Evolutionary conservation across 2,113 vertebrate genomes (phyloP).

Genomic region (Pituophis catenifer): DNA sequence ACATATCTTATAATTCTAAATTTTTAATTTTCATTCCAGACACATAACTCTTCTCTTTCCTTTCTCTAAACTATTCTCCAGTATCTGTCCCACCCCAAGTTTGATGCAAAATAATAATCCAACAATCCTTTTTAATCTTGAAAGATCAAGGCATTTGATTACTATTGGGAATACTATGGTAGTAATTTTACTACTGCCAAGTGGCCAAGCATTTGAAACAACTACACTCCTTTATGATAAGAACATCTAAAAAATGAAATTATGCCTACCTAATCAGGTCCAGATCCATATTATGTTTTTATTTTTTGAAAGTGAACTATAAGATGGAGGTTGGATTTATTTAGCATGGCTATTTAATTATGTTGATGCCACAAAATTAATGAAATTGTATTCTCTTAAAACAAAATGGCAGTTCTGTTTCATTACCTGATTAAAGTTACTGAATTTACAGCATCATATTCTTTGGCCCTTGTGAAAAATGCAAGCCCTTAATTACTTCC

Average conservation of each 20-base stretch:
- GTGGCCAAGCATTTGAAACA: not conserved
- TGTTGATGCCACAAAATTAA: not conserved
- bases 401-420: slow-evolving; percentile 5
- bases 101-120: no score
- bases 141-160: no score
- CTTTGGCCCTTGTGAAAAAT: slow-evolving; percentile 12
- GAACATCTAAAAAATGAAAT: not conserved
- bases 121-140: no score
- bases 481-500: slow-evolving; percentile 52
- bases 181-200: not conserved
- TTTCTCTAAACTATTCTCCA: not conserved
- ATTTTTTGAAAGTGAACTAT: not conserved
- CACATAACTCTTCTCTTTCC: not conserved
- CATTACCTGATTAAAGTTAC: slow-evolving; percentile 11
- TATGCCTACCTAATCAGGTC: not conserved
- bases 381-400: slow-evolving; percentile 19
- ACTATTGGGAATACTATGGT: no score
- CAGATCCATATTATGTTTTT: not conserved
- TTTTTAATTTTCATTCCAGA: no score
- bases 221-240: not conserved
- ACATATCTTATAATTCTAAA: no score
- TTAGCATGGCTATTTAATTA: not conserved
- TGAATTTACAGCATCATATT: not conserved
- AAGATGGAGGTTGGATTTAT: not conserved
- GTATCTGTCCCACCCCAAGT: not conserved